Conservation (phyloP, 2,888 invertebrate genomes). For the Lottia gigantea region DNA sequence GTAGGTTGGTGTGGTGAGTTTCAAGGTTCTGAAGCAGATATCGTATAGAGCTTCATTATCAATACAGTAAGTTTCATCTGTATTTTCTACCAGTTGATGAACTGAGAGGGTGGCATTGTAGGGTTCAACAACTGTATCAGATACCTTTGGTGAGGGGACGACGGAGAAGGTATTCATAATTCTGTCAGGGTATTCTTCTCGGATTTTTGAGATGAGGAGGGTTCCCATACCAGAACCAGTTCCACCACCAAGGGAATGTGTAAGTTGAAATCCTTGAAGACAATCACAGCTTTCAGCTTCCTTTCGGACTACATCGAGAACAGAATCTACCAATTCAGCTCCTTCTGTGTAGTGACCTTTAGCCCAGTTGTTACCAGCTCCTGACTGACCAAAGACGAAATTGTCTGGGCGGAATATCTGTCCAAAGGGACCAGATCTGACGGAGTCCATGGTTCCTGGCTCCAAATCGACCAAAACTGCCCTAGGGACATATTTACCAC, state of each 20-base stretch:
- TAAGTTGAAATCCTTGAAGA: conserved; percentile 1
- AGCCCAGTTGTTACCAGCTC: conserved; percentile 10
- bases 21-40: conserved; percentile 3
- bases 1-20: not conserved
- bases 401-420: conserved; percentile 4
- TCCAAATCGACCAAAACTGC: conserved; percentile 1
- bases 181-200: conserved; percentile 9
- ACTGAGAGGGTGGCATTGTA: conserved; percentile 1
- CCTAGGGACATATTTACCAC: conserved; percentile 1
- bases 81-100: conserved; percentile 7
- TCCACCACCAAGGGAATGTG: conserved; percentile 6
- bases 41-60: not conserved
- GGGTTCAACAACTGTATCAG: conserved; percentile 1
- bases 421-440: not conserved
- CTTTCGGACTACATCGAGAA: not conserved
- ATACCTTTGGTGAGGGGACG: conserved; percentile 1
- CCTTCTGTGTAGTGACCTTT: conserved; percentile 7
- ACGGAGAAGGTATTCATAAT: conserved; percentile 5
- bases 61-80: conserved; percentile 2
- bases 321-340: not conserved
- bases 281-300: conserved; percentile 3
- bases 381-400: conserved; percentile 3
- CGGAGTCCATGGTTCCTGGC: conserved; percentile 6
- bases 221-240: conserved; percentile 8
- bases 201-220: not conserved